These are phyloP conservation scores for Paradisaea rubra DNA, from an alignment of 2,113 vertebrate species.

Conservation along the genomic window DNA sequence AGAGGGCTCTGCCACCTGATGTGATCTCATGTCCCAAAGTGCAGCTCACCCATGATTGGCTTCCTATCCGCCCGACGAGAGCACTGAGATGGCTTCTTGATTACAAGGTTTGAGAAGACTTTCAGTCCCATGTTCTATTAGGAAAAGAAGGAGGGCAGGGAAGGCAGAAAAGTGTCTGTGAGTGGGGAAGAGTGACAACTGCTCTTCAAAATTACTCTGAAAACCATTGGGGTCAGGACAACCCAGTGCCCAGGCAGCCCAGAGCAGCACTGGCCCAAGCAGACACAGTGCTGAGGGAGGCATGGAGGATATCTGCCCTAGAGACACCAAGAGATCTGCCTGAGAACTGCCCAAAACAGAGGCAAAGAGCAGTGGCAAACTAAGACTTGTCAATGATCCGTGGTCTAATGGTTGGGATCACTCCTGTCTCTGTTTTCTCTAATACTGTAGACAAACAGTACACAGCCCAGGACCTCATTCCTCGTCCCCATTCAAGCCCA, in stretches of 20 bases:
- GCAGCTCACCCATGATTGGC: background rate
- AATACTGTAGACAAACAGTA: background rate
- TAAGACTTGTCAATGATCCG: rapidly evolving
- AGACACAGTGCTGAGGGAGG: background rate
- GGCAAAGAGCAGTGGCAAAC: background rate
- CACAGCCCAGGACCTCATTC: background rate
- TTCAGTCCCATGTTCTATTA: slow-evolving; percentile 60
- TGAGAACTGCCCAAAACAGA: background rate
- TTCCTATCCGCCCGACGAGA: background rate
- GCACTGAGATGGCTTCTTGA: slow-evolving; percentile 47
- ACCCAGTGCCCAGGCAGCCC: rapidly evolving
- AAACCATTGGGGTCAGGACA: background rate
- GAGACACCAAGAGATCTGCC: background rate
- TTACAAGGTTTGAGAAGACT: slow-evolving; percentile 51
- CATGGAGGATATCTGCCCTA: background rate
- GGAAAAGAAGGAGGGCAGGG: background rate
- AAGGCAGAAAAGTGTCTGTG: background rate
- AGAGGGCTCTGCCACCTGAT: background rate
- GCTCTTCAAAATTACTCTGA: background rate
- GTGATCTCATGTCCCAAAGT: background rate
- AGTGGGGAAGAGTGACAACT: background rate
- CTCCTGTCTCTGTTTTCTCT: background rate
- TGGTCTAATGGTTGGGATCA: background rate
- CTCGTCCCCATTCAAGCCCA: background rate
- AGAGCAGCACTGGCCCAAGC: background rate